Evolutionary conservation across 2,113 vertebrate species (phyloP).

Genomic region (Chamaea fasciata): DNA sequence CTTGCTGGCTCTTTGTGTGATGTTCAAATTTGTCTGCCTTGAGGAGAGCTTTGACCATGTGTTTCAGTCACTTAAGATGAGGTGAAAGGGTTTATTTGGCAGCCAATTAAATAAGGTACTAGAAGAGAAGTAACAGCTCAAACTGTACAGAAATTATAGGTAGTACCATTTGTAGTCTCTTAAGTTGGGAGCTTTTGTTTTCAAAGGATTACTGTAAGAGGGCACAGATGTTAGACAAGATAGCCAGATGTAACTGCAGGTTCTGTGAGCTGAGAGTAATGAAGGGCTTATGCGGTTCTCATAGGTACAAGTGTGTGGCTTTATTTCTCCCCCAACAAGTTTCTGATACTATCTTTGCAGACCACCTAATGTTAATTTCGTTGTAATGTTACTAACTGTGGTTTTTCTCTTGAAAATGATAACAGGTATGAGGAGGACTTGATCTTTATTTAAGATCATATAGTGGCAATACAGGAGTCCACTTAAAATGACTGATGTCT

Average conservation of each 20-base stretch:
- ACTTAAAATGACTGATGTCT: neutral
- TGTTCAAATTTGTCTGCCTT: neutral
- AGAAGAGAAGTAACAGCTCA: neutral
- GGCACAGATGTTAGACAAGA: neutral
- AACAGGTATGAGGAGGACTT: neutral
- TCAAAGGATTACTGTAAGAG: neutral
- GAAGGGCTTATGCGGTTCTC: neutral
- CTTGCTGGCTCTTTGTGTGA: neutral
- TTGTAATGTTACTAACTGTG: neutral
- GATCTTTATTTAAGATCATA: neutral
- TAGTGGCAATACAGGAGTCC: neutral
- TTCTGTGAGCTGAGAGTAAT: neutral
- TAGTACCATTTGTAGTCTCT: neutral
- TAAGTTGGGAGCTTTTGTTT: neutral
- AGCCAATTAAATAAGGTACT: neutral
- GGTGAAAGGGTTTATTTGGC: neutral
- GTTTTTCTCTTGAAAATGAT: neutral
- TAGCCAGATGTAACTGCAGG: neutral
- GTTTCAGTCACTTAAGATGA: neutral
- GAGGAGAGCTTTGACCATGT: neutral
- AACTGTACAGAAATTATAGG: neutral
- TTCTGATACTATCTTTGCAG: neutral
- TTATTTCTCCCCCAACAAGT: neutral
- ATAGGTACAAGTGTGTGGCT: neutral
- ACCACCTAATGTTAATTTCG: neutral